Base-by-base conservation (phyloP, 2,113 vertebrate genomes). In the Stictonetta naevosa region DNA sequence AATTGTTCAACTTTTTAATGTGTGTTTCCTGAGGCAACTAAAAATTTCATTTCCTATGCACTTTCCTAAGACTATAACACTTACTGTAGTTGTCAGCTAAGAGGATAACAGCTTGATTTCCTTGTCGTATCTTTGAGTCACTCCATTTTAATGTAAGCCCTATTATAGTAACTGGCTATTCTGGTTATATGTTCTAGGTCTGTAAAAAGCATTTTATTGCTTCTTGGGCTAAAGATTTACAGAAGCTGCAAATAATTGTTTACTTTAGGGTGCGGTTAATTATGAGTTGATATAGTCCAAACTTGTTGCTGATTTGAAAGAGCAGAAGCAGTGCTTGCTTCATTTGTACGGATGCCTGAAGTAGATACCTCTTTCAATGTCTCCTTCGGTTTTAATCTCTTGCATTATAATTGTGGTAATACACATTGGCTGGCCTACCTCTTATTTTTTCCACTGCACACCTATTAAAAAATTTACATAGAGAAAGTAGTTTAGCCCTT, bases 1-100 rank as follows among this genome's bases (percentile, higher is more conserved):
- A 96, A 98, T 33, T 72, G 80, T 44, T 91, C 33, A 20, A 88
- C 40, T 82, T 96, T 87, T 80, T 89, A 83, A 87, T 88, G 56
- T 60, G 56, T 86, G 76, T 85, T 95, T 95, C 59, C 56, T 52
- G 81, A 89, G 53, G 80, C 59, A 62, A 72, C 29, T 95, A 34
- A 89, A 88, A 83, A 22, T 38, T 90, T 93, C 77, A 38, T 83
- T 93, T 90, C 52, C 46, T 33, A 22, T 71, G 58, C 22, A 4
- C 21, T 71, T 83, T 26, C 21, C 20, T 58, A 80, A 72, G 73
- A 15, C 56, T 69, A n/a, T 7, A 19, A 46, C 0, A 2, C 29
- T 84, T 95, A 23, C 38, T 75, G 69, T 23, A 71, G 22, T 66
- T 94, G 33, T 7, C 44, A 68, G 38, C 40, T 86, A 23, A 86